A percentile compares a stretch with the other conserved stretches of the same genome.
phyloP scores from a whole-genome alignment of 2,113 vertebrate species.

The Dipodomys ordii region DNA sequence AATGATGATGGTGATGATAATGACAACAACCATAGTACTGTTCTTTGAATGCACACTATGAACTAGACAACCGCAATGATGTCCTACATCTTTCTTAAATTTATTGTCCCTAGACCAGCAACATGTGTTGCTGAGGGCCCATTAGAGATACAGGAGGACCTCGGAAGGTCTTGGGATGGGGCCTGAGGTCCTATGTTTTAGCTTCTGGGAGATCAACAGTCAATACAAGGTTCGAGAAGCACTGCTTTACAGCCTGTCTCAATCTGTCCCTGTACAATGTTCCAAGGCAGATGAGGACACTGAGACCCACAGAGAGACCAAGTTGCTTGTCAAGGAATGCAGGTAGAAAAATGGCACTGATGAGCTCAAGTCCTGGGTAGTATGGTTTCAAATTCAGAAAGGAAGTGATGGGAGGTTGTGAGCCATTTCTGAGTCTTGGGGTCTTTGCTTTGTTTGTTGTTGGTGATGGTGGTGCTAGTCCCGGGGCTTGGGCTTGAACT shows the following conservation, averaged over 20 bases:
- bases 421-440: not conserved
- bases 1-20: not conserved
- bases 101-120: no score
- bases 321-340: not conserved
- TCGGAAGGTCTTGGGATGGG: not conserved
- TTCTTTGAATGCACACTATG: accelerated
- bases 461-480: no score
- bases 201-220: not conserved
- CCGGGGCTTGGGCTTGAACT: no score
- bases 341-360: not conserved
- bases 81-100: not conserved
- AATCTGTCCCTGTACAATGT: not conserved
- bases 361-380: not conserved
- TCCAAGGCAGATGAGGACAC: not conserved
- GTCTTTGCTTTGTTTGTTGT: no score
- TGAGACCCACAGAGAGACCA: not conserved
- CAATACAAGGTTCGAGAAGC: no score
- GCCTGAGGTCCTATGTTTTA: no score
- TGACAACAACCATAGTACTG: not conserved
- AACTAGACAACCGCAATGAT: not conserved
- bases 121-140: not conserved
- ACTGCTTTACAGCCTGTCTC: not conserved
- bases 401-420: not conserved
- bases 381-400: not conserved
- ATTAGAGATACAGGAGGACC: not conserved